These are phyloP conservation scores for Drosophila neonasuta DNA, from an alignment of 2,888 invertebrate species.

Conservation along the genomic window DNA sequence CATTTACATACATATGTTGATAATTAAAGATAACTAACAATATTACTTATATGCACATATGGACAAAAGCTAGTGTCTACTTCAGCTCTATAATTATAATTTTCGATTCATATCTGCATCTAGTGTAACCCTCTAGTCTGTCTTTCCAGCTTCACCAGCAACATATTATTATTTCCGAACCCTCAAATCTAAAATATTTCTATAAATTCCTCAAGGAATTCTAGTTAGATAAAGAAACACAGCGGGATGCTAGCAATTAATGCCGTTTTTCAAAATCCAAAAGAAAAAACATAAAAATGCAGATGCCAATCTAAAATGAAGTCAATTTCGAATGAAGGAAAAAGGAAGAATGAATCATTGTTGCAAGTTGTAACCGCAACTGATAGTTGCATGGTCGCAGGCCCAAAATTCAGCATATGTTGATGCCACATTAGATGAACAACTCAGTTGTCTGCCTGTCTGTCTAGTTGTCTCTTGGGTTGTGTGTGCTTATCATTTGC, in stretches of 20 bases:
- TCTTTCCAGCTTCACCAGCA: background rate
- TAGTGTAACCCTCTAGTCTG: background rate
- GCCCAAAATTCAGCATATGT: slow-evolving; percentile 79
- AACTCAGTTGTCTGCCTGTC: slow-evolving; percentile 79
- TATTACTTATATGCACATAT: slow-evolving; percentile 1
- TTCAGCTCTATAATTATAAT: background rate
- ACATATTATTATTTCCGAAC: background rate
- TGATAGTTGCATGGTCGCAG: slow-evolving; percentile 54
- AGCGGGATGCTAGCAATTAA: slow-evolving; percentile 24
- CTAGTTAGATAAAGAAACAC: slow-evolving; percentile 4
- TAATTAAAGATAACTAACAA: background rate
- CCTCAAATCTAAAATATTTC: background rate
- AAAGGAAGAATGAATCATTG: slow-evolving; percentile 7
- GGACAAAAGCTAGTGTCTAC: background rate
- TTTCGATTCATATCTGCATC: background rate
- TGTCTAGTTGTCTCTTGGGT: slow-evolving; percentile 12
- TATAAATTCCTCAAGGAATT: slow-evolving; percentile 24
- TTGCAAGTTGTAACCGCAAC: slow-evolving; percentile 54
- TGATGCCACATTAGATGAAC: slow-evolving; percentile 83
- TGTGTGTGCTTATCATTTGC: slow-evolving; percentile 51
- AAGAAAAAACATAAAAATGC: background rate
- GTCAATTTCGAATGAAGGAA: slow-evolving; percentile 49
- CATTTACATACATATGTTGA: background rate
- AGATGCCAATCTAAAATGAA: slow-evolving; percentile 72
- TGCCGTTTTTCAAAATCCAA: slow-evolving; percentile 6